Percentiles rank a stretch among this genome's conserved stretches.
Evolutionary conservation across 2,113 vertebrate genomes (phyloP).

Genomic region (Eulacestoma nigropectus): DNA sequence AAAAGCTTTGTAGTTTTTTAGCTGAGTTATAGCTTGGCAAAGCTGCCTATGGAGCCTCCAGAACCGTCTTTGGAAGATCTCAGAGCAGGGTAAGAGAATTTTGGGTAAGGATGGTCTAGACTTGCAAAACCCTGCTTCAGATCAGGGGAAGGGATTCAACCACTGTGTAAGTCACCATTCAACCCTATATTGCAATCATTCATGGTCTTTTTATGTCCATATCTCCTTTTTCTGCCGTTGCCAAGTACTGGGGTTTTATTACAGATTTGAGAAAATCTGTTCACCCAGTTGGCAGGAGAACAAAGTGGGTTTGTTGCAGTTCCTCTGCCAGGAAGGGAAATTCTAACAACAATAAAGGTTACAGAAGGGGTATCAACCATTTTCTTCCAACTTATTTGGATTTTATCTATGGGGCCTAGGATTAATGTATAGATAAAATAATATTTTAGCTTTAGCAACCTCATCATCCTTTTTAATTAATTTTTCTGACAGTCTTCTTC

Average conservation of each 20-base stretch:
- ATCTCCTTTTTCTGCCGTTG: neutral
- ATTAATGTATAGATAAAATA: neutral
- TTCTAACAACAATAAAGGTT: neutral
- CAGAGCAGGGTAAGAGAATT: neutral
- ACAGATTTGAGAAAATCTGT: neutral
- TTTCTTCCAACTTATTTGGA: neutral
- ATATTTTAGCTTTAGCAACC: neutral
- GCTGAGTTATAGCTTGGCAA: neutral
- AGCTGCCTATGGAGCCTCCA: neutral
- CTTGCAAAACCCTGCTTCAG: neutral
- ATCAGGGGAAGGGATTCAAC: neutral
- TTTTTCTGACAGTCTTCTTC: neutral
- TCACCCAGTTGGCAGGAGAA: neutral
- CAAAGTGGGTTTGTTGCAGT: neutral
- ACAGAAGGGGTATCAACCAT: neutral
- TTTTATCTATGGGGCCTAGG: neutral
- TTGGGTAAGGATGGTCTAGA: neutral
- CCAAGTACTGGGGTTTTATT: neutral
- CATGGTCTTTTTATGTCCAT: neutral
- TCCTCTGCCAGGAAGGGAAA: neutral
- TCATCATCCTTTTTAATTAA: neutral
- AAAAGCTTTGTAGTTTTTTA: neutral
- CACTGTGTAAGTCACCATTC: neutral
- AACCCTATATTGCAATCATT: accelerated
- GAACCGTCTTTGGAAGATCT: neutral